These are phyloP conservation scores for Microcebus lehilahytsara DNA, from an alignment of 2,113 vertebrate genomes.

Conservation along the genomic window DNA sequence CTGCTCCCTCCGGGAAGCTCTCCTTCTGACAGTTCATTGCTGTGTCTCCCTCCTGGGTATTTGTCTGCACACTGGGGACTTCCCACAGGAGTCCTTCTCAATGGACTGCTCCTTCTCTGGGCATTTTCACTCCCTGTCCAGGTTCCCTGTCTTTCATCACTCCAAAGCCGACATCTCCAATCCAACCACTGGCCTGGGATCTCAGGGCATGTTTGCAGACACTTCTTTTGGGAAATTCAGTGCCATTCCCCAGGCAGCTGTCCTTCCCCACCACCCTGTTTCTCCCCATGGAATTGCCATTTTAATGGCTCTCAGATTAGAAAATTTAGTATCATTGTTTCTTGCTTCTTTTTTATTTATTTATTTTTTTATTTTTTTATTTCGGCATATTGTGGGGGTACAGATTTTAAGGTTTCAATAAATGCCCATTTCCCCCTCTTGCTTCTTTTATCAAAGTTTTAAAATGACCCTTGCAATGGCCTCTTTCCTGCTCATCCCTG, in stretches of 20 bases:
- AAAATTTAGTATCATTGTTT: neutral
- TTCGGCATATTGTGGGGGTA: no score
- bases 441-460: neutral
- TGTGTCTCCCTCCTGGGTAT: accelerated
- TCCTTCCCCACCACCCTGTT: neutral
- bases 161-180: neutral
- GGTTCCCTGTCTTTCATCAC: neutral
- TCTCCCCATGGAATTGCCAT: neutral
- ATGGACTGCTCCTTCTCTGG: neutral
- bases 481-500: neutral
- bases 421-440: neutral
- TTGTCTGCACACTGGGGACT: neutral
- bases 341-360: neutral
- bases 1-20: neutral
- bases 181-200: neutral
- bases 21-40: neutral
- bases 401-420: no score
- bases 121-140: neutral
- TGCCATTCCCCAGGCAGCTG: no score
- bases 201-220: neutral
- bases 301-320: neutral
- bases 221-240: neutral
- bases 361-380: no score
- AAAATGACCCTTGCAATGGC: neutral
- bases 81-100: neutral